A percentile compares a stretch with the other conserved stretches of the same genome.
Conservation (phyloP, 2,888 invertebrate genomes). For the Dorcus parallelipipedus region DNA sequence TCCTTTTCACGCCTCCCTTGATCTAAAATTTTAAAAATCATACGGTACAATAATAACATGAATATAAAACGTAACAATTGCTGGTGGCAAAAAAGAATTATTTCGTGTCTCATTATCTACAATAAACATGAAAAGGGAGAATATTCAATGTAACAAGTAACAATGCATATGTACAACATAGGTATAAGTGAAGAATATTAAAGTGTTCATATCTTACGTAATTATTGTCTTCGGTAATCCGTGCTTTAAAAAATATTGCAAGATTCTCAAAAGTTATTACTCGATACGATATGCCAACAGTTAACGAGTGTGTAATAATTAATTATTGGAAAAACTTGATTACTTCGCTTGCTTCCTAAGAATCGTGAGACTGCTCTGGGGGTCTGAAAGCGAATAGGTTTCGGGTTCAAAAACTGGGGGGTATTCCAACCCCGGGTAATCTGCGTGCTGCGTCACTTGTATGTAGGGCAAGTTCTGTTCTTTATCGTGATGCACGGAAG, state of each 20-base stretch:
- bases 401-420: constrained; percentile 84
- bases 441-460: constrained; percentile 47
- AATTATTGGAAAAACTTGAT: not conserved
- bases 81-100: too few species aligned
- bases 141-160: too few species aligned
- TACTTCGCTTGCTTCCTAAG: constrained; percentile 38
- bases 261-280: not conserved
- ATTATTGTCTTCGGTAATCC: not conserved
- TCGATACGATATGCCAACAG: not conserved
- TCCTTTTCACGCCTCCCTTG: too few species aligned
- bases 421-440: constrained; percentile 79
- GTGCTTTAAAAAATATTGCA: too few species aligned
- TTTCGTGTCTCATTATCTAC: too few species aligned
- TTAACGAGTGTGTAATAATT: constrained; percentile 4
- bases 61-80: too few species aligned
- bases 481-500: not conserved
- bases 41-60: too few species aligned
- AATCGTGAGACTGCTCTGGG: constrained; percentile 45
- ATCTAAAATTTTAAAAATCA: too few species aligned
- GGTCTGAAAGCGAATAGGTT: constrained; percentile 70
- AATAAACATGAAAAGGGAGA: too few species aligned
- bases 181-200: too few species aligned
- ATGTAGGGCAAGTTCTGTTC: not conserved
- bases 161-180: too few species aligned
- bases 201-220: not conserved